Conservation (phyloP, 2,888 invertebrate species). For the Noctua janthe region DNA sequence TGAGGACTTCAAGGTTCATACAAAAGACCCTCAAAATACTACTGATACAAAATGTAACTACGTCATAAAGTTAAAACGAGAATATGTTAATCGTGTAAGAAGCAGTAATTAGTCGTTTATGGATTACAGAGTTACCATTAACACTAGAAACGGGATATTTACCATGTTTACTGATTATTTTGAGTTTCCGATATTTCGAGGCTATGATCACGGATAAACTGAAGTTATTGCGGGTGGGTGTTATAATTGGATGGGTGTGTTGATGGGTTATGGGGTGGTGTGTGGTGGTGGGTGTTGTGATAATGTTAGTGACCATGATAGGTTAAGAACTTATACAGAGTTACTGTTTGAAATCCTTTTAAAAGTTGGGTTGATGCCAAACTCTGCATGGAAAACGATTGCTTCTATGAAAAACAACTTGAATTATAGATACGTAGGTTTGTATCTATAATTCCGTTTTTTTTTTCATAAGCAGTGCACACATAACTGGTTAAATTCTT, state of each 20-base stretch:
- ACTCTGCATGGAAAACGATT: neutral
- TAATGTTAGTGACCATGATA: too few relatives aligned
- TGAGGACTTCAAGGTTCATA: constrained; percentile 56
- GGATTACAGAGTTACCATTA: neutral
- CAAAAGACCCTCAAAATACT: constrained; percentile 52
- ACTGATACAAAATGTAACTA: constrained; percentile 32
- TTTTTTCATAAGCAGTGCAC: neutral
- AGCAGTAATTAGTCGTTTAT: constrained; percentile 12
- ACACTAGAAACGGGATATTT: too few relatives aligned
- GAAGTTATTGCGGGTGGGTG: too few relatives aligned
- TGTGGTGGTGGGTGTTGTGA: too few relatives aligned
- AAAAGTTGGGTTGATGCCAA: neutral
- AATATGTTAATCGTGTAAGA: constrained; percentile 10
- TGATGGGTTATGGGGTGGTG: too few relatives aligned
- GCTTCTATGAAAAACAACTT: neutral
- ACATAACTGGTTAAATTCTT: constrained; percentile 26
- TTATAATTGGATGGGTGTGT: too few relatives aligned
- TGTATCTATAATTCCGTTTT: neutral
- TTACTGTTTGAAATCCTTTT: constrained; percentile 3
- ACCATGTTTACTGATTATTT: too few relatives aligned
- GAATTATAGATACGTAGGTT: neutral
- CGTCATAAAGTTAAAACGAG: constrained; percentile 22
- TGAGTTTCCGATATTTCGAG: too few relatives aligned
- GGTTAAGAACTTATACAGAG: neutral
- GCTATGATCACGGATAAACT: too few relatives aligned